phyloP scores from a whole-genome alignment of 2,888 invertebrate genomes.

The Allophyes oxyacanthae region DNA sequence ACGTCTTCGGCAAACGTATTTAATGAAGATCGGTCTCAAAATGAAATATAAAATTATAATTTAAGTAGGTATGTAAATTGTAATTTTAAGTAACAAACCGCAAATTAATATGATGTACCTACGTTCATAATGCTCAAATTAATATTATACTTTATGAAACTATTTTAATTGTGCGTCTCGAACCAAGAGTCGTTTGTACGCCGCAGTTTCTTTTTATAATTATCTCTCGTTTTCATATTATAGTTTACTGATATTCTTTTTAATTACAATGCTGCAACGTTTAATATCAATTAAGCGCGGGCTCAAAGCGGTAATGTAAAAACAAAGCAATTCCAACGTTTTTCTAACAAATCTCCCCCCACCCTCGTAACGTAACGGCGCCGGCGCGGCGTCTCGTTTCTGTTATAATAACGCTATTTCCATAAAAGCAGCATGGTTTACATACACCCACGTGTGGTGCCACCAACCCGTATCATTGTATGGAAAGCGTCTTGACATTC shows the following conservation, averaged over 20 bases:
- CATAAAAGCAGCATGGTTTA: constrained; percentile 77
- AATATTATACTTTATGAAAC: not conserved
- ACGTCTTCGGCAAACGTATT: too few species aligned
- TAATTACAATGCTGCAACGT: constrained; percentile 11
- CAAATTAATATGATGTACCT: not conserved
- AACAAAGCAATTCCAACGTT: constrained; percentile 56
- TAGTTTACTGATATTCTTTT: constrained; percentile 13
- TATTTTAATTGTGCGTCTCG: constrained; percentile 4
- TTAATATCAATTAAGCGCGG: constrained; percentile 38
- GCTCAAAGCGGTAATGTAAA: constrained; percentile 6
- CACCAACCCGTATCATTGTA: constrained; percentile 72
- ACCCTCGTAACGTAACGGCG: constrained; percentile 56
- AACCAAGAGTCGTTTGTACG: too few species aligned
- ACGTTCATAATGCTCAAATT: not conserved
- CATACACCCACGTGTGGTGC: constrained; percentile 73
- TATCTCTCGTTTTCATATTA: constrained; percentile 8
- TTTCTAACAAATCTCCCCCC: constrained; percentile 65
- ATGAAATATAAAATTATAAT: not conserved
- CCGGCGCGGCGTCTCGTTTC: constrained; percentile 57
- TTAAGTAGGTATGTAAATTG: not conserved
- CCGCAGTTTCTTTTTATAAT: constrained; percentile 1
- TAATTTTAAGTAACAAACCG: not conserved
- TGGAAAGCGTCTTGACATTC: constrained; percentile 80
- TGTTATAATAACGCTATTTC: constrained; percentile 73
- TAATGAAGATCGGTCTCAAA: not conserved